These are phyloP conservation scores for Nasalis larvatus DNA, from an alignment of 2,113 vertebrate genomes.

Conservation along the genomic window DNA sequence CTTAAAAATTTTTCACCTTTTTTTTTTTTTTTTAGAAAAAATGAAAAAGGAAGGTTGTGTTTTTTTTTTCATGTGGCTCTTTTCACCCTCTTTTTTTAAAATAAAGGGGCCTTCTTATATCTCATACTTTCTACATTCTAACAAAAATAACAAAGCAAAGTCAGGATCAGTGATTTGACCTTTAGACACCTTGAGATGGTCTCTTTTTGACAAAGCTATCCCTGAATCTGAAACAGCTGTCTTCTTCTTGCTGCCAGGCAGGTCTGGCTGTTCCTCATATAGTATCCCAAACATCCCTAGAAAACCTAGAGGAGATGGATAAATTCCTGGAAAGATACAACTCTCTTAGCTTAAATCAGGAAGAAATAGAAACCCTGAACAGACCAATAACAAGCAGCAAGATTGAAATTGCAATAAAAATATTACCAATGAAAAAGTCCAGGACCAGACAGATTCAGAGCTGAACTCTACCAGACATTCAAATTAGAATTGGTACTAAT, in stretches of 20 bases:
- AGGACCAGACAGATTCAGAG: too few relatives aligned
- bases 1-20: neutral
- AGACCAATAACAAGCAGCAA: too few relatives aligned
- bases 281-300: neutral
- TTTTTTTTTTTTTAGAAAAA: neutral
- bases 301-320: too few relatives aligned
- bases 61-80: neutral
- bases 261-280: neutral
- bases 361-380: too few relatives aligned
- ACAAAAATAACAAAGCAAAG: slow-evolving; percentile 31
- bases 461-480: too few relatives aligned
- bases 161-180: neutral
- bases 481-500: too few relatives aligned
- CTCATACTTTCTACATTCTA: slow-evolving; percentile 3
- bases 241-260: neutral
- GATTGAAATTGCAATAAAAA: too few relatives aligned
- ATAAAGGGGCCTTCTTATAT: neutral
- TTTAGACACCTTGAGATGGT: neutral
- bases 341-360: too few relatives aligned
- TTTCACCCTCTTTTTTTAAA: neutral
- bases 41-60: neutral
- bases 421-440: too few relatives aligned
- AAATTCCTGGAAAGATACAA: too few relatives aligned
- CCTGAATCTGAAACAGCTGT: neutral
- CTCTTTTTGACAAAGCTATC: slow-evolving; percentile 16